Conservation (phyloP, 2,888 invertebrate genomes). For the Megamerina dolium region DNA sequence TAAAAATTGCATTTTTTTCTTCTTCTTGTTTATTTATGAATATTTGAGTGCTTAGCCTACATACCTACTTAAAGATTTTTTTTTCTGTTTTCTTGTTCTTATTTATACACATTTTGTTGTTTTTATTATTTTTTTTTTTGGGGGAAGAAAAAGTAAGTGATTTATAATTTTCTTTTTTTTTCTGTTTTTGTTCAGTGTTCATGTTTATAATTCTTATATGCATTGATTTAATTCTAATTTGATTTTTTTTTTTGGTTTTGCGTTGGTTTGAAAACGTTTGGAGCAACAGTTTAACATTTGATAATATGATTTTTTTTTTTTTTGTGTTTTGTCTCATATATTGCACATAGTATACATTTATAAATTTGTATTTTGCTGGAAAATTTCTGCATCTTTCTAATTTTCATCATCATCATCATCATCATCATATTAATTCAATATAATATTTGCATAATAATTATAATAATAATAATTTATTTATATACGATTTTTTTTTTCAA, state of each 20-base stretch:
- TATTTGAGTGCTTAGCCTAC: conserved; percentile 21
- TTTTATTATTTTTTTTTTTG: conserved; percentile 10
- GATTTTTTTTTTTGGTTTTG: not conserved
- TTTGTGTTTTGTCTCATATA: not conserved
- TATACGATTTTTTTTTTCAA: too few relatives aligned
- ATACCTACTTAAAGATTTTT: conserved; percentile 42
- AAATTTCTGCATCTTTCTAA: conserved; percentile 3
- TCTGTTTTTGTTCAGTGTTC: conserved; percentile 8
- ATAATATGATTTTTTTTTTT: not conserved
- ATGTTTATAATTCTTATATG: conserved; percentile 7
- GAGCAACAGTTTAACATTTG: conserved; percentile 36
- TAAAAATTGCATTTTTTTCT: not conserved
- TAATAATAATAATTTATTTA: too few relatives aligned
- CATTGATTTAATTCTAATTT: not conserved
- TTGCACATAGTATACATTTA: conserved; percentile 1
- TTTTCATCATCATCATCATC: too few relatives aligned
- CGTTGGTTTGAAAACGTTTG: conserved; percentile 23
- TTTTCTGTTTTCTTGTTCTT: not conserved
- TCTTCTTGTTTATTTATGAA: conserved; percentile 14
- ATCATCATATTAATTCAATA: too few relatives aligned
- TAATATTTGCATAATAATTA: too few relatives aligned
- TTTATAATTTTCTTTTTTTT: conserved; percentile 10
- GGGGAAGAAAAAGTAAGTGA: conserved; percentile 21
- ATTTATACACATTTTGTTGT: not conserved
- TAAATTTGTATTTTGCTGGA: not conserved